Percentiles rank a stretch among this genome's conserved stretches.
These are phyloP conservation scores for Rhinichthys osculus DNA, from an alignment of 2,797 vertebrate genomes.

Conservation along the genomic window DNA sequence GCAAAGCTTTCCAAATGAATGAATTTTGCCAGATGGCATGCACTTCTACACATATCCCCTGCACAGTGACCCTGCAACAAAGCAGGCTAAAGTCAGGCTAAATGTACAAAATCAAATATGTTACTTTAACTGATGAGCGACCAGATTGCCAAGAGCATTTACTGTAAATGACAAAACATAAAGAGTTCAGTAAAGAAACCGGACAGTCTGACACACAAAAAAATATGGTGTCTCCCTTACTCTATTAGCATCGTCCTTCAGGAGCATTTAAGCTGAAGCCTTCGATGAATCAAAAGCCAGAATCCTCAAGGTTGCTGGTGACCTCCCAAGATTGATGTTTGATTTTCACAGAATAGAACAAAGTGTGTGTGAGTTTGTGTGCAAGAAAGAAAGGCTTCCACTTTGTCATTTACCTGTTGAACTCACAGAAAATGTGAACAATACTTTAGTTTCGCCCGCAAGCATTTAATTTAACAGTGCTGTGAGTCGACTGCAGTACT, in stretches of 20 bases:
- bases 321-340: slow-evolving; percentile 53
- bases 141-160: slow-evolving; percentile 39
- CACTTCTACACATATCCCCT: background rate
- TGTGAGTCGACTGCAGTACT: slow-evolving; percentile 19
- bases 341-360: slow-evolving; percentile 2
- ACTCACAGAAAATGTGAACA: slow-evolving; percentile 45
- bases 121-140: background rate
- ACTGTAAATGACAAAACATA: slow-evolving; percentile 56
- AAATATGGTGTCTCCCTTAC: slow-evolving; percentile 19
- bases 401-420: slow-evolving; percentile 54
- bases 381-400: background rate
- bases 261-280: slow-evolving; percentile 50
- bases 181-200: slow-evolving; percentile 44
- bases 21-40: background rate
- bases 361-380: background rate
- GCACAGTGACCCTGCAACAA: background rate
- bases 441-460: slow-evolving; percentile 7
- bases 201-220: slow-evolving; percentile 31
- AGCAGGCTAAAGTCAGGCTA: background rate
- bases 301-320: slow-evolving; percentile 50
- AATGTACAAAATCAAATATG: background rate
- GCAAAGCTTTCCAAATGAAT: background rate
- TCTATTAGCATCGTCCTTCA: slow-evolving; percentile 56
- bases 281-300: slow-evolving; percentile 56
- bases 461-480: slow-evolving; percentile 48